Base-by-base conservation (phyloP, 2,888 invertebrate species). In the Callimorpha dominula region DNA sequence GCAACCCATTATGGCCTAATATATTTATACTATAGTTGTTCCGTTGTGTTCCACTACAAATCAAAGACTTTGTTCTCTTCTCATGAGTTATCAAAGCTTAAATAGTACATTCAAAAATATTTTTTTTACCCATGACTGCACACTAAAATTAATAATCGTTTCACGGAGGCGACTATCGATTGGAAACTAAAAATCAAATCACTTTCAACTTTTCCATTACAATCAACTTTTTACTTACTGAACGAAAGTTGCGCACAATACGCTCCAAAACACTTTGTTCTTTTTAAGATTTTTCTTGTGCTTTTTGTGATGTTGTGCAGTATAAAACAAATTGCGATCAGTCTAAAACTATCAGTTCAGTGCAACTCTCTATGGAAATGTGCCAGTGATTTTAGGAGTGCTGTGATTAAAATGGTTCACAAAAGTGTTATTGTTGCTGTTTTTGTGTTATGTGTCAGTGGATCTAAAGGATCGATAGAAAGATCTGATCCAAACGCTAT, bases 251-350 rank as follows among this genome's bases (percentile, higher is more conserved):
- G 84, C 77, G 68, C 85, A 91, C 92, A 92, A 93, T 91, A 86
- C 85, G 82, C 80, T 80, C 77, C 83, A 80, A 81, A 86, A 83
- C 84, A 78, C 76, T 81, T 89, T 89, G 78, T 80, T 90, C 88
- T 89, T 91, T 90, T 91, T 91, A 85, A 87, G 81, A 81, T 87
- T 91, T 90, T 88, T 89, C 86, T 85, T 80, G 76, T 82, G 90
- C 93, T 90, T 93, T 86, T 89, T 87, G 78, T 86, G 81, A 81
- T 78, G 81, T 80, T 68, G 76, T 81, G 82, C 78, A 81, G 89
- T 95, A 95, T 95, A 95, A 92, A 95, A 94, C 88, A 91, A 92
- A 91, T 91, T 87, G 88, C 80, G 79, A 84, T 81, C 76, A 79
- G 82, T 83, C 80, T 80, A 73, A 71, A 72, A 72, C 80, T 81